Conservation (phyloP, 53 echinoderm and acorn worm genomes). For the Hippasteria phrygiana region DNA sequence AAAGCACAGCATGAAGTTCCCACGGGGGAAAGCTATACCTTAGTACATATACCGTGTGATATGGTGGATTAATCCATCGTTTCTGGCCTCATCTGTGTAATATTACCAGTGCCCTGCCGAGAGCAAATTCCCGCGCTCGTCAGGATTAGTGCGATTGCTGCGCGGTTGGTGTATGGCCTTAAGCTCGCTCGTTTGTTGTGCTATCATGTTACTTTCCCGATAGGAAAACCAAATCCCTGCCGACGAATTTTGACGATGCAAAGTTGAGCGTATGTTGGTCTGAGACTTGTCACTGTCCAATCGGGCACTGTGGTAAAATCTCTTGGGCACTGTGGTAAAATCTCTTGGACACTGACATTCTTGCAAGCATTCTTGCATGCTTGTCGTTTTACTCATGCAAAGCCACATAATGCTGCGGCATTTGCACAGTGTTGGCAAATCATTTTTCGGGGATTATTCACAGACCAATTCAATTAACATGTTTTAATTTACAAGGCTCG, state of each 20-base stretch:
- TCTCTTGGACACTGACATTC: too few relatives aligned
- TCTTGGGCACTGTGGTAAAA: too few relatives aligned
- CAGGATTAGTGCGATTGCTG: conserved; percentile 37
- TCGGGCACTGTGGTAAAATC: background rate
- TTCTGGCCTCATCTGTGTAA: background rate
- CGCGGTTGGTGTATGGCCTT: background rate
- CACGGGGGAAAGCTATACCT: too few relatives aligned
- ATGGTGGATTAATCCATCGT: conserved; percentile 26
- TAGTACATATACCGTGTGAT: background rate
- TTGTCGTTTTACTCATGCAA: too few relatives aligned
- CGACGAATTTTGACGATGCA: background rate
- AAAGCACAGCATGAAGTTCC: too few relatives aligned
- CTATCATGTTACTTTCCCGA: conserved; percentile 35
- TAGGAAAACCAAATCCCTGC: background rate
- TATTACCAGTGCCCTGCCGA: conserved; percentile 21
- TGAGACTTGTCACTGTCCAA: background rate
- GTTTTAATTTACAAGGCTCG: too few relatives aligned
- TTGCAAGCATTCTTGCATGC: too few relatives aligned
- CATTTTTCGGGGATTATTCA: too few relatives aligned
- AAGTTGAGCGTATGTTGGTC: background rate
- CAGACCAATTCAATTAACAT: too few relatives aligned
- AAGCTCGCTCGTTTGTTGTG: conserved; percentile 22
- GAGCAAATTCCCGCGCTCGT: background rate
- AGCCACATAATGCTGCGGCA: too few relatives aligned
- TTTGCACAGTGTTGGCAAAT: too few relatives aligned